A percentile compares a stretch with the other conserved stretches of the same genome.
These are phyloP conservation scores for Tarsius wallacei DNA, from an alignment of 2,797 vertebrate genomes.

Conservation along the genomic window DNA sequence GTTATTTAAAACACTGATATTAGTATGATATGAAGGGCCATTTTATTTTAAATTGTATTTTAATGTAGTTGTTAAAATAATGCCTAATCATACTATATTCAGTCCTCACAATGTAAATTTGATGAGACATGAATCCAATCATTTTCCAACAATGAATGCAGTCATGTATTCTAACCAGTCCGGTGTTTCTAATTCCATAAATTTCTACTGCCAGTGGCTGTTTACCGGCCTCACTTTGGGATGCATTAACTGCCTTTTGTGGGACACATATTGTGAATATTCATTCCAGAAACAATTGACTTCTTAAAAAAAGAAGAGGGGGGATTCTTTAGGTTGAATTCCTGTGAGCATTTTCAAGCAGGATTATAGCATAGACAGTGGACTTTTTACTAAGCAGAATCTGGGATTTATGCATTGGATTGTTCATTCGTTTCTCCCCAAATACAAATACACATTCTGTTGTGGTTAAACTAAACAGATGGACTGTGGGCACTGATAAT, in stretches of 20 bases:
- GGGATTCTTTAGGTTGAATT: conserved; percentile 80
- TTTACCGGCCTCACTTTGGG: conserved; percentile 84
- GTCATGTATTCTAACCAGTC: conserved; percentile 89
- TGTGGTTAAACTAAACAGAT: conserved; percentile 86
- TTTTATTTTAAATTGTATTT: conserved; percentile 94
- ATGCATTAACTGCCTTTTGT: conserved; percentile 81
- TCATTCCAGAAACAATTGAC: conserved; percentile 77
- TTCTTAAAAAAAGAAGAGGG: neutral
- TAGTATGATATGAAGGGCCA: conserved; percentile 91
- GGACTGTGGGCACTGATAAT: conserved; percentile 87
- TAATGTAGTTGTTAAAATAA: conserved; percentile 94
- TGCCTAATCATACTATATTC: conserved; percentile 93
- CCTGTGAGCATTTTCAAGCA: conserved; percentile 61
- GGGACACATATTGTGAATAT: conserved; percentile 75
- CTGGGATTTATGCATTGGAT: conserved; percentile 81
- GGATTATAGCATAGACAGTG: conserved; percentile 79
- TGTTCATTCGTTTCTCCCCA: conserved; percentile 78
- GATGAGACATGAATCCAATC: conserved; percentile 92
- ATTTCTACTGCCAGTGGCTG: conserved; percentile 88
- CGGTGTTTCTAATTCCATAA: conserved; percentile 89
- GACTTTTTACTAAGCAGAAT: conserved; percentile 83
- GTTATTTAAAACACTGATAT: conserved; percentile 95
- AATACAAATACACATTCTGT: conserved; percentile 84
- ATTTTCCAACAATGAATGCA: conserved; percentile 87
- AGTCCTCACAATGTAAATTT: conserved; percentile 93